phyloP scores from a whole-genome alignment of 2,888 invertebrate genomes.

The Amblyteles armatorius region DNA sequence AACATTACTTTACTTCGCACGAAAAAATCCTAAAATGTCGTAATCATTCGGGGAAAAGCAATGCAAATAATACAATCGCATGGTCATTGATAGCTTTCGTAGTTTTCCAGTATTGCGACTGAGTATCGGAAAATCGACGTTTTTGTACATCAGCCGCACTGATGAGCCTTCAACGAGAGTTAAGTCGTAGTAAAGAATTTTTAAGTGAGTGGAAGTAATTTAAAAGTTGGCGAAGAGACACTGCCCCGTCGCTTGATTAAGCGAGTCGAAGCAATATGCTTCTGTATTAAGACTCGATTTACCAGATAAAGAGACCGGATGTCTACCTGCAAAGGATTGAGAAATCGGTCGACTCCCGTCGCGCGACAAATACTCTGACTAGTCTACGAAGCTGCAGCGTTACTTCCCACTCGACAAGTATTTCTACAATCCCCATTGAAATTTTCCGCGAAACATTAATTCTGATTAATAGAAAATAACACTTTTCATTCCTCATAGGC shows the following conservation, averaged over 20 bases:
- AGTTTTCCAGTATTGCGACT: neutral
- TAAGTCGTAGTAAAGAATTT: neutral
- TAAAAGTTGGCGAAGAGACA: neutral
- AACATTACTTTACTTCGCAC: neutral
- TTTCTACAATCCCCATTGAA: neutral
- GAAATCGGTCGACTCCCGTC: slow-evolving; percentile 4
- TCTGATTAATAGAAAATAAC: neutral
- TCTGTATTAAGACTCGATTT: neutral
- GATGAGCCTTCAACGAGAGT: neutral
- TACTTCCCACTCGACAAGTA: neutral
- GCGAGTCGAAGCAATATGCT: neutral
- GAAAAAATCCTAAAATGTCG: too few species aligned
- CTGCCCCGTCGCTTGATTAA: neutral
- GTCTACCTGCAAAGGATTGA: neutral
- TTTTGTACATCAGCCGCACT: neutral
- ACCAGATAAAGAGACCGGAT: neutral
- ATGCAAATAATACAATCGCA: neutral
- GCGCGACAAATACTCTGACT: neutral
- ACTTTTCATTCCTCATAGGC: neutral
- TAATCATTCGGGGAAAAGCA: neutral
- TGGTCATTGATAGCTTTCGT: neutral
- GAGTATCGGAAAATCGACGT: too few species aligned
- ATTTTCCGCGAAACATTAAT: neutral
- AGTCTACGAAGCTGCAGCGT: neutral
- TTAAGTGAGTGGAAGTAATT: slow-evolving; percentile 4